Conservation (phyloP, 2,797 vertebrate species). For the Poeciliopsis turneri region DNA sequence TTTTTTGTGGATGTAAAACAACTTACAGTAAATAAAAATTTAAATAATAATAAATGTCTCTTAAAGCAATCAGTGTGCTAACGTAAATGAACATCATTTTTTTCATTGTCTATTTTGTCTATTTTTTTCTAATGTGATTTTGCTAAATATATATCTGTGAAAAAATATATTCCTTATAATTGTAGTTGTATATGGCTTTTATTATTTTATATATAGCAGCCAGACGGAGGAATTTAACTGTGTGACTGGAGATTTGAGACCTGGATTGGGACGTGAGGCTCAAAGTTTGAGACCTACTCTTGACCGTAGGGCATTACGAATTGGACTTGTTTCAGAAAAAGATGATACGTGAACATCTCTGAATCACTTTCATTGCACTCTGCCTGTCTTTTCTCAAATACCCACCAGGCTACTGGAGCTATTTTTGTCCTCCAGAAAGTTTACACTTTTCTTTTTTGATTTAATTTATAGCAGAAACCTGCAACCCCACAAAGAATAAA, state of each 20-base stretch:
- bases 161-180: not conserved
- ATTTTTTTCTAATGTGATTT: not conserved
- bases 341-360: not conserved
- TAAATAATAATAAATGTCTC: no score
- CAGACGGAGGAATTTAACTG: not conserved
- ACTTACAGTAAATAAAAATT: no score
- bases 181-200: not conserved
- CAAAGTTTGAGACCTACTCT: not conserved
- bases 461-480: not conserved
- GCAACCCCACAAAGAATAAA: not conserved
- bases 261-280: not conserved
- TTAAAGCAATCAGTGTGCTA: not conserved
- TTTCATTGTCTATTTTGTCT: not conserved
- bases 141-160: not conserved
- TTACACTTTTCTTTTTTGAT: no score
- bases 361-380: not conserved
- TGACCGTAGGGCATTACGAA: not conserved
- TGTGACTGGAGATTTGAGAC: not conserved
- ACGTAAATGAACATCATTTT: not conserved
- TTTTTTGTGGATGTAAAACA: no score
- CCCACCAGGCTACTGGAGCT: not conserved
- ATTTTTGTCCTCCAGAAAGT: not conserved
- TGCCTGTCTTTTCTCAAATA: not conserved
- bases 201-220: not conserved
- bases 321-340: not conserved